These are phyloP conservation scores for Catharus ustulatus DNA, from an alignment of 2,797 vertebrate species.

Conservation along the genomic window DNA sequence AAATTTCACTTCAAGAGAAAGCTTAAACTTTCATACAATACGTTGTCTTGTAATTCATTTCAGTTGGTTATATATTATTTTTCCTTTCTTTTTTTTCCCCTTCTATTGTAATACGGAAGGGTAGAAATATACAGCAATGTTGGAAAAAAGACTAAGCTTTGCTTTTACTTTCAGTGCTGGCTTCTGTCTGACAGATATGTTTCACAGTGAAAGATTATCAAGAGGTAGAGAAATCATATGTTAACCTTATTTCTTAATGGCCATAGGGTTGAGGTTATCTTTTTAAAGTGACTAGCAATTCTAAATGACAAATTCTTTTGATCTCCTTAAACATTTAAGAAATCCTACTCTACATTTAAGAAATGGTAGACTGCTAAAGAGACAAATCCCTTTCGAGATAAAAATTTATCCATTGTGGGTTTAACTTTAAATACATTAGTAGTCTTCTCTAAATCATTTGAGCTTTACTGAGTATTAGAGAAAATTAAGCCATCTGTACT, in stretches of 20 bases:
- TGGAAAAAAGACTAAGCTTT: background rate
- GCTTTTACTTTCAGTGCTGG: background rate
- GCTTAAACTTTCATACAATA: conserved; percentile 34
- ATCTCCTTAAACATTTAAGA: background rate
- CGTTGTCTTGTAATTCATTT: conserved; percentile 11
- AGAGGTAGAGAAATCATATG: background rate
- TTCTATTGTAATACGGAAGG: background rate
- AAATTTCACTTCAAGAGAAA: conserved; percentile 65
- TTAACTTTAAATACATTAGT: conserved; percentile 53
- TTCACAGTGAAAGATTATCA: background rate
- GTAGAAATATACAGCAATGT: background rate
- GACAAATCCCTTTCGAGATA: background rate
- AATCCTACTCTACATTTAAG: background rate
- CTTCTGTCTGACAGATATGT: background rate
- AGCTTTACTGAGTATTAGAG: conserved; percentile 42
- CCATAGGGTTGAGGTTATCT: background rate
- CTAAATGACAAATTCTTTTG: background rate
- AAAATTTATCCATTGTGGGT: background rate
- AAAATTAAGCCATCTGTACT: conserved; percentile 57
- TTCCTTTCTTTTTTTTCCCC: background rate
- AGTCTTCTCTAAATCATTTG: conserved; percentile 31
- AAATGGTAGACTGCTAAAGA: background rate
- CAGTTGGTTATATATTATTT: background rate
- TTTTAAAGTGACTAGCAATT: background rate
- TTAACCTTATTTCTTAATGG: background rate